These are phyloP conservation scores for Antidorcas marsupialis DNA, from an alignment of 2,113 vertebrate species.

Conservation along the genomic window DNA sequence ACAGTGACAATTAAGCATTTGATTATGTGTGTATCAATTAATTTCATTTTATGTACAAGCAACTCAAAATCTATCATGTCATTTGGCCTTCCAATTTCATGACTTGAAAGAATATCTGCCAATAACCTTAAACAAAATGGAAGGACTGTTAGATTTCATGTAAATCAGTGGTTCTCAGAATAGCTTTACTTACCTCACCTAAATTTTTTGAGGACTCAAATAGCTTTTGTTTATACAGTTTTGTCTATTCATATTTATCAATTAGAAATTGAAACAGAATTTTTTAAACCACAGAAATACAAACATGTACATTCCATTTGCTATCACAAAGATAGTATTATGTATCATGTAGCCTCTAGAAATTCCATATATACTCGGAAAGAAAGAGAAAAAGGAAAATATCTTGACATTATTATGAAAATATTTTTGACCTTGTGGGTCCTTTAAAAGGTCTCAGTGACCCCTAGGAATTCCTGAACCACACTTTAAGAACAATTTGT, in stretches of 20 bases:
- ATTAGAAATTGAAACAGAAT: background rate
- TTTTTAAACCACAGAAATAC: background rate
- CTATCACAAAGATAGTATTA: background rate
- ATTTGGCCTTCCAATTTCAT: background rate
- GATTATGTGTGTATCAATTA: background rate
- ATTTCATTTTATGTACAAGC: background rate
- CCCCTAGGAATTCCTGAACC: background rate
- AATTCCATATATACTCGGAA: background rate
- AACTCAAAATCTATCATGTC: background rate
- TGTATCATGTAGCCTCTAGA: background rate
- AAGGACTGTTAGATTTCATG: background rate
- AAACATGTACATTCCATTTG: background rate
- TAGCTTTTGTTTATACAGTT: background rate
- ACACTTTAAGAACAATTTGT: background rate
- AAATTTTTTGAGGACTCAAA: background rate
- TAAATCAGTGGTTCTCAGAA: background rate
- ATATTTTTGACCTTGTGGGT: background rate
- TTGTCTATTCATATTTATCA: background rate
- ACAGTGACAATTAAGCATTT: background rate
- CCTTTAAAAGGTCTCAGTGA: background rate
- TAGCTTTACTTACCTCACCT: background rate
- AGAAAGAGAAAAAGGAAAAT: background rate
- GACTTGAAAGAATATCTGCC: background rate
- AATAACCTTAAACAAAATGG: background rate
- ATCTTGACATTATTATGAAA: constrained; percentile 7